phyloP scores from a whole-genome alignment of 2,113 vertebrate species.

The Channa argus region DNA sequence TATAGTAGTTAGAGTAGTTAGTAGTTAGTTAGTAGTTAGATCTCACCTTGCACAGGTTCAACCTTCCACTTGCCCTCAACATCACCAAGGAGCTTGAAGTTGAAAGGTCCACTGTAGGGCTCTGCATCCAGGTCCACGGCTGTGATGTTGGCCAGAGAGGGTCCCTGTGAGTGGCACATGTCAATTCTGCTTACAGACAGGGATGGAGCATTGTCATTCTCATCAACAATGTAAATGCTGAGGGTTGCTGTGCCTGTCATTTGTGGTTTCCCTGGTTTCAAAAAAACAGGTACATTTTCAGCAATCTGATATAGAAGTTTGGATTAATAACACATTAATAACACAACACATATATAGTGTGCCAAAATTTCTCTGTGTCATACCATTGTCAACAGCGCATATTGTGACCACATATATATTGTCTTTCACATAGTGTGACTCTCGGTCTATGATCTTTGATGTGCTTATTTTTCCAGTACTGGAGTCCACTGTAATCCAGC shows the following conservation, averaged over 20 bases:
- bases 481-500: constrained; percentile 72
- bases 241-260: constrained; percentile 71
- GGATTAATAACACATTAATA: not conserved
- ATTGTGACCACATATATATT: constrained; percentile 65
- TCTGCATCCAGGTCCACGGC: constrained; percentile 55
- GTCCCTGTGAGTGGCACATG: constrained; percentile 51
- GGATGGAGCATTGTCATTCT: constrained; percentile 65
- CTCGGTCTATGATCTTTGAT: constrained; percentile 70
- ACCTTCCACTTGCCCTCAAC: constrained; percentile 57
- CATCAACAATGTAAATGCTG: constrained; percentile 29
- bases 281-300: constrained; percentile 14
- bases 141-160: constrained; percentile 41
- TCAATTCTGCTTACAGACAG: not conserved
- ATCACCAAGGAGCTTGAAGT: constrained; percentile 55
- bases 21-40: no score
- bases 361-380: not conserved
- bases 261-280: constrained; percentile 64
- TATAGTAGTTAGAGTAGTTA: not conserved
- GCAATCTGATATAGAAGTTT: not conserved
- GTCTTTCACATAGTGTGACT: constrained; percentile 66
- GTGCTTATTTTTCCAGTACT: constrained; percentile 71
- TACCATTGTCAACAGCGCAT: constrained; percentile 76
- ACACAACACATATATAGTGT: not conserved
- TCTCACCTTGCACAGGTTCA: constrained; percentile 41
- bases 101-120: constrained; percentile 62